Base-by-base conservation (phyloP, 2,888 invertebrate genomes). In the Oxyscelio sp. region DNA sequence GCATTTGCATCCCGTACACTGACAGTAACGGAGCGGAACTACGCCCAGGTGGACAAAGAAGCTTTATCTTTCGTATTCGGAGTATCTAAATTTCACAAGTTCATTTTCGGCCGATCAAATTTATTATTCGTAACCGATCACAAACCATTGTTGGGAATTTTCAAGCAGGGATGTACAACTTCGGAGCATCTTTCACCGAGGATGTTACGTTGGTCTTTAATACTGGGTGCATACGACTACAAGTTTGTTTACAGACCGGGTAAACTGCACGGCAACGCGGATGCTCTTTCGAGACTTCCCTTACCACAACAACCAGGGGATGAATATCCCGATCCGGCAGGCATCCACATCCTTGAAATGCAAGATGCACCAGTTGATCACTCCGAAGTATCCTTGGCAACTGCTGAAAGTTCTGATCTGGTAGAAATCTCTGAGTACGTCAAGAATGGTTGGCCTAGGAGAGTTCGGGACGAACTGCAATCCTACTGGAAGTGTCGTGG, bases 51-150 rank as follows among this genome's bases (percentile, higher is more conserved):
- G 0, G 89, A 91, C 21, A 87, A 85, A 22, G 90, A 90, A 54
- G 90, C 89, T 0, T 45, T 87, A 24, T 79, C 79, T 4, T 61
- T 89, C 4, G 58, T 89, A 17, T 89, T 86, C 48, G 86, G 86
- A 6, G 79, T 91, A 11, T 83, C 82, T 43, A 82, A 81, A 11
- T 90, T 89, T 22, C 83, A 89, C 19, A 85, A 88, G 22, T 91
- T 85, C 59, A 15, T 91, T 0, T 87, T 75, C 58, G 90, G 89
- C 0, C 59, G 81, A 22, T 27, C 56, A 2, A 90, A 92, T 56
- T 88, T 86, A 0, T 70, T 94, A 1, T 78, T 94, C 1, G 15
- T 90, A 4, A 94, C 93, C 1, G 93, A 94, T 79, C 91, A 93
- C 66, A 89, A 93, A 63, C 94, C 94, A 2, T 45, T 81, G 2